Conservation (phyloP, 2,888 invertebrate species). For the Lacanobia oleracea region DNA sequence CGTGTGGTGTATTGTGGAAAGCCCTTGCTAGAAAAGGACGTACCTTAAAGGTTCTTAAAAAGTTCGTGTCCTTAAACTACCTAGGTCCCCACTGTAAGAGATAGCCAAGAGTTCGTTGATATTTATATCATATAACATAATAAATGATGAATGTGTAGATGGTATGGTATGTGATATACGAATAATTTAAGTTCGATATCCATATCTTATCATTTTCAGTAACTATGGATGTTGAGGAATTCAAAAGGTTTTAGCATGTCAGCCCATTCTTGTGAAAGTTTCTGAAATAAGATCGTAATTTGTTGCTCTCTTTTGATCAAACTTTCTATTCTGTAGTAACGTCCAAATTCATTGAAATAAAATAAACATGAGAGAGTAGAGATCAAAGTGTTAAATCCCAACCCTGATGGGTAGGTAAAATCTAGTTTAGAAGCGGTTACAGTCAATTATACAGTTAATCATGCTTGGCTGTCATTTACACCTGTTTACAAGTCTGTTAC, state of each 20-base stretch:
- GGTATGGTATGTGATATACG: too few species aligned
- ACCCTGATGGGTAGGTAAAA: not conserved
- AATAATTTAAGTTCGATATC: too few species aligned
- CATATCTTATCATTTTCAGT: not conserved
- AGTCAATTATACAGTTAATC: slow-evolving; percentile 2
- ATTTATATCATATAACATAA: not conserved
- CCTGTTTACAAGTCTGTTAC: slow-evolving; percentile 30
- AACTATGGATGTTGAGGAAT: not conserved
- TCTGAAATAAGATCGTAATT: not conserved
- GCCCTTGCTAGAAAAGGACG: not conserved
- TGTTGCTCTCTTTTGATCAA: not conserved
- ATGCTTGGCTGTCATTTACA: slow-evolving; percentile 22
- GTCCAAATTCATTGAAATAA: not conserved
- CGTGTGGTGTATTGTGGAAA: not conserved
- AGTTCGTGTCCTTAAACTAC: not conserved
- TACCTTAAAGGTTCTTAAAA: too few species aligned
- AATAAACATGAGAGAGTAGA: not conserved
- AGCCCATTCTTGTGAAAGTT: not conserved
- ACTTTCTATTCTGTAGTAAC: not conserved
- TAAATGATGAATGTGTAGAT: too few species aligned
- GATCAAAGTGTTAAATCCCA: not conserved
- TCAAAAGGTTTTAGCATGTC: not conserved
- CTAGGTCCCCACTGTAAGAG: not conserved
- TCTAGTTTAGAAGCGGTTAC: not conserved
- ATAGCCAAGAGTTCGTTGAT: not conserved